Base-by-base conservation (phyloP, 2,888 invertebrate genomes). In the Seira sanloemensis region DNA sequence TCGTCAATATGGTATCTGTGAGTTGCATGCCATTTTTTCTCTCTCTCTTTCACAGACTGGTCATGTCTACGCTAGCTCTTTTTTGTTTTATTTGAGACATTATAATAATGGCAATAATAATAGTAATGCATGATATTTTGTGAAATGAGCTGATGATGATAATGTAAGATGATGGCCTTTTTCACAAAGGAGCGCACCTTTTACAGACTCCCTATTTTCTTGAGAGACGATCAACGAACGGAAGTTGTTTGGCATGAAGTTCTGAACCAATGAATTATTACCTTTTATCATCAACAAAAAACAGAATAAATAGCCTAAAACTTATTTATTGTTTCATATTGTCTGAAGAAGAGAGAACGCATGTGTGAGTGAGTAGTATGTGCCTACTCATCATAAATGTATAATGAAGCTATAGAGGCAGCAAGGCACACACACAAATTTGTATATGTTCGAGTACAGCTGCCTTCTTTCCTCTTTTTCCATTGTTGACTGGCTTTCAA, bases 171-270 rank as follows among this genome's bases (percentile, higher is more conserved):
- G 50, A 50, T 50, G 50, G 50, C 50, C 50, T 50, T 50, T 50
- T 50, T 50, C 50, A n/a, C 5, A 50, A 50, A 50, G n/a, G n/a
- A n/a, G n/a, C n/a, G 5, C 50, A 2, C 50, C 50, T 18, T 50
- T 50, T 50, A 50, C 50, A 2, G 37, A 37, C 50, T 50, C 50
- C 50, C 50, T 50, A n/a, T 50, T 50, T 50, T 50, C 50, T 50
- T 12, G 50, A 50, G 50, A 50, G 67, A 78, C 25, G 69, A 69
- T 78, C 71, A 62, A 62, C 73, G 83, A 84, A 73, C 83, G 83
- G 83, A 84, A 84, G 78, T 84, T 78, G 83, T 84, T 84, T 84
- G 83, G 83, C 78, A 84, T 84, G 74, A 84, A 84, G 78, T 78
- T 77, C 78, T 84, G 83, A 84, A 84, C 83, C 83, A 78, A 84